These are phyloP conservation scores for Panagrolaimus sp. DNA, from an alignment of 1,140 invertebrate genomes.

Conservation along the genomic window DNA sequence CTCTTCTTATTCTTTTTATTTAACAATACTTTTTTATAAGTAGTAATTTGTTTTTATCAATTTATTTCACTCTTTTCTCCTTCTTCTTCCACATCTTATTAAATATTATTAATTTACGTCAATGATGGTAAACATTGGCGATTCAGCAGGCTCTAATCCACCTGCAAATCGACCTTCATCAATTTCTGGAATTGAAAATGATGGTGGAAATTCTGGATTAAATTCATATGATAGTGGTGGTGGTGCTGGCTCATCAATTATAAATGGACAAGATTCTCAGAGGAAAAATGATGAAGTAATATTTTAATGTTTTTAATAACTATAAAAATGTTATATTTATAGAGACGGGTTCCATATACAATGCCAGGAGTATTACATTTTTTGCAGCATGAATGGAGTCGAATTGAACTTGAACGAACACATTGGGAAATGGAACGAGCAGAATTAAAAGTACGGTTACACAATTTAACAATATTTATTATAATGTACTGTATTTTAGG, in stretches of 20 bases:
- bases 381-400: constrained; percentile 96
- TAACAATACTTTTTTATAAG: too few relatives aligned
- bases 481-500: constrained; percentile 66
- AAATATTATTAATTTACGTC: neutral
- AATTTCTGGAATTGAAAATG: constrained; percentile 4
- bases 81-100: too few relatives aligned
- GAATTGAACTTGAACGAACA: constrained; percentile 94
- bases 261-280: constrained; percentile 11
- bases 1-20: too few relatives aligned
- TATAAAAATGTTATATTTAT: neutral
- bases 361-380: constrained; percentile 14
- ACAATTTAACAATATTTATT: neutral
- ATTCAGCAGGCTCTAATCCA: neutral
- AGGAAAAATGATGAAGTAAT: constrained; percentile 5
- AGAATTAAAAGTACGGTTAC: constrained; percentile 80
- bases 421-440: constrained; percentile 99
- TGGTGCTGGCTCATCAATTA: neutral
- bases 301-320: neutral
- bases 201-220: neutral
- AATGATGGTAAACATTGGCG: constrained; percentile 13
- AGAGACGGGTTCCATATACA: constrained; percentile 10
- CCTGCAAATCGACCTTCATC: neutral
- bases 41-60: too few relatives aligned
- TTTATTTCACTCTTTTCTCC: too few relatives aligned
- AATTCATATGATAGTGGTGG: neutral